Base-by-base conservation (phyloP, 2,888 invertebrate species). In the Lasioglossum villosulum region DNA sequence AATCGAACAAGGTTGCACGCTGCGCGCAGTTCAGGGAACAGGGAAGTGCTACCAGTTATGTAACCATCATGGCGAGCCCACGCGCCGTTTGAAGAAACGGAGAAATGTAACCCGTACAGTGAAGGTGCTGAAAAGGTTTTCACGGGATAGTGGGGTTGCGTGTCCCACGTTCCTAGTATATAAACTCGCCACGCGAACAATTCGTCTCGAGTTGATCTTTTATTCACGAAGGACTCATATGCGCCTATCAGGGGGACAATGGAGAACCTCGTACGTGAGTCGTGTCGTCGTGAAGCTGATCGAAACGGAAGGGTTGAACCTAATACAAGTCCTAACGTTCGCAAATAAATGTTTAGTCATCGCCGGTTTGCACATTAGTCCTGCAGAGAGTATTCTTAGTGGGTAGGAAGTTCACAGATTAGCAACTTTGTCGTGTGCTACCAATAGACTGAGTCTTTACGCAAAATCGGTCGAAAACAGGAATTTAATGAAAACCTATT, bases 201-300 rank as follows among this genome's bases (percentile, higher is more conserved):
- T 87, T 72, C 76, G 45, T 80, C 73, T 39, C 73, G 83, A 90
- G 91, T 91, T 79, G 68, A 86, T 75, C 59, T 80, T 70, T 77
- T 82, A 86, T 82, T 86, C 82, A 73, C 66, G 56, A 63, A 66
- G 80, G 23, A 79, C 37, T 73, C 56, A 72, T 70, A 80, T 80
- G 68, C 39, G 23, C 56, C 42, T 63, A 39, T 37, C 72, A 37
- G 23, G 3, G 6, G 14, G 73, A 68, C 23, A 48, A 92, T 92
- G 92, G 85, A 85, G 75, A 80, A 56, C 76, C 80, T 90, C 74
- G 91, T 92, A 91, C 82, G 91, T 91, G 84, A 86, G 66, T 52
- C 68, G 19, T 52, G 68, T 68, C 34, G 48, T 48, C 37, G 12
- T 19, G 16, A 48, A 23, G 70, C 70, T n/a, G 39, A 70, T 70